Evolutionary conservation across 1,140 invertebrate species (phyloP), one percentile per base, ranked within the genome.

Genomic region (Psilanteris sp.): DNA sequence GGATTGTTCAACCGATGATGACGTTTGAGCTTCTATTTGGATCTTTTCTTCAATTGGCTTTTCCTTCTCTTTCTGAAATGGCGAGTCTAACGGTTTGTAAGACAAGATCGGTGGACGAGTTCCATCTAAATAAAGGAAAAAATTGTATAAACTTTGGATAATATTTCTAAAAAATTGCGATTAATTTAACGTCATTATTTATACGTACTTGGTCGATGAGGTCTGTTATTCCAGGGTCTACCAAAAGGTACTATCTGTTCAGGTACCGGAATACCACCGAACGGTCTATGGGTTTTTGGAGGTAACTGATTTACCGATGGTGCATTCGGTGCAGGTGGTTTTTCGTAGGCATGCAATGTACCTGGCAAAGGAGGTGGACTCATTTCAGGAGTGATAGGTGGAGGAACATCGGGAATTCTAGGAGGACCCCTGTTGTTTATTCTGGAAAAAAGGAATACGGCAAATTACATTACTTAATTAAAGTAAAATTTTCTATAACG

Each of bases 401-500:
- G 84, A 9, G 93, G 92, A 1, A 93, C 88, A 76, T 96, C 94
- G 0, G 93, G 92, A 41, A 95, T 94, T 39, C 94, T 90, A 0
- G 95, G 95, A 0, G 96, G 96, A 1, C 95, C 96, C 34, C 96
- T 88, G 81, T 97, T 96, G 79, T 97, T 97, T 22, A 97, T 97
- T 62, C 96, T 91, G 0, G 27, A 68, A 59, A 44, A 22, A n/a
- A n/a, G n/a, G n/a, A n/a, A n/a, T n/a, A n/a, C n/a, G n/a, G n/a
- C n/a, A n/a, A n/a, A n/a, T n/a, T n/a, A n/a, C n/a, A n/a, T n/a
- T n/a, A n/a, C n/a, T n/a, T n/a, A n/a, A n/a, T n/a, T n/a, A n/a
- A n/a, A n/a, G n/a, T n/a, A n/a, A n/a, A n/a, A n/a, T n/a, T n/a
- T n/a, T n/a, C n/a, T n/a, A n/a, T n/a, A n/a, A n/a, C n/a, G n/a